These are phyloP conservation scores for Mastomys natalensis DNA, from an alignment of 2,113 vertebrate species.

Conservation along the genomic window DNA sequence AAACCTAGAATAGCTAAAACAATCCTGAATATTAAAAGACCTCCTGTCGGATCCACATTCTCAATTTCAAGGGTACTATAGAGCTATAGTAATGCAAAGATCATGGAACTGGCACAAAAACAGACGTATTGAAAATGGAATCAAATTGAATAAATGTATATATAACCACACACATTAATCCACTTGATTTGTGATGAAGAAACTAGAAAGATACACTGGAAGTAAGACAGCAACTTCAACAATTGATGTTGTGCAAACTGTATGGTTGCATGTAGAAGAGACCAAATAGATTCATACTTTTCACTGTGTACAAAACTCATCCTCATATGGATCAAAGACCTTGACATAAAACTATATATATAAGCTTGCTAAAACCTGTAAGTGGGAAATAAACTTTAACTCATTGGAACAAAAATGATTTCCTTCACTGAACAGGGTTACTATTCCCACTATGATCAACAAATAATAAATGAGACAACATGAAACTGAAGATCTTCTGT, in stretches of 20 bases:
- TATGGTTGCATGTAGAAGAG: neutral
- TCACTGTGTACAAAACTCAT: neutral
- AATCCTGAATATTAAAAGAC: neutral
- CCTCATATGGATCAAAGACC: neutral
- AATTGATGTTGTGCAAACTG: neutral
- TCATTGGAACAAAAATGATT: neutral
- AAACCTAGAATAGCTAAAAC: neutral
- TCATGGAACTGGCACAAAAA: neutral
- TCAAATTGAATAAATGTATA: neutral
- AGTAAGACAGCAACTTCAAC: neutral
- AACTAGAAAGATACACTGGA: neutral
- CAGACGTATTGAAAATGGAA: neutral
- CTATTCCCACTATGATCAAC: neutral
- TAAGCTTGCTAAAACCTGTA: no score
- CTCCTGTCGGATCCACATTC: neutral
- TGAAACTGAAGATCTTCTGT: neutral
- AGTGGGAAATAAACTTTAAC: neutral
- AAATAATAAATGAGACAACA: neutral
- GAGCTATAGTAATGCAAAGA: neutral
- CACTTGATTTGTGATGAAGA: neutral
- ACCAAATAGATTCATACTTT: neutral
- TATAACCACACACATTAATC: neutral
- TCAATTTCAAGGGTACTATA: neutral
- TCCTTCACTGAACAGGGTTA: neutral
- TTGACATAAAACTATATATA: neutral